Percentiles rank a stretch among this genome's conserved stretches.
phyloP scores from a whole-genome alignment of 2,797 vertebrate species.

The Pterois miles region DNA sequence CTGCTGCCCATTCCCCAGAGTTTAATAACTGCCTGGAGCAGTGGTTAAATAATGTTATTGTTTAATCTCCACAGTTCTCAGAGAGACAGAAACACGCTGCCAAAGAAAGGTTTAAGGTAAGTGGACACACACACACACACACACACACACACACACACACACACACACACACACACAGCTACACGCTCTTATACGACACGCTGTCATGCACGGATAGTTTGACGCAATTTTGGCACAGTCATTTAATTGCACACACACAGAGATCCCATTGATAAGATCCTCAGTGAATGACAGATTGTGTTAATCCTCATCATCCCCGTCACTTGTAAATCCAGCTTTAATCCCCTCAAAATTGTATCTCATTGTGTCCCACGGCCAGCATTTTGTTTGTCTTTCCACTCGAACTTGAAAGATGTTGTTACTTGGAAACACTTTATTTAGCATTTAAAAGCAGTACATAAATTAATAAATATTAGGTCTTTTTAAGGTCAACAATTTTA shows the following conservation, averaged over 20 bases:
- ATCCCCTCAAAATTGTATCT: conserved; percentile 9
- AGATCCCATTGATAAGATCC: conserved; percentile 21
- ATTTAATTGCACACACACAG: conserved; percentile 6
- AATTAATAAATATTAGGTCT: not conserved
- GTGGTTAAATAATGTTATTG: conserved; percentile 62
- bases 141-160: conserved; percentile 1
- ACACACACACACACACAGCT: conserved; percentile 4
- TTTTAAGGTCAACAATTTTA: not conserved
- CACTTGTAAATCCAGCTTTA: conserved; percentile 2
- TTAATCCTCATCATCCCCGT: conserved; percentile 32
- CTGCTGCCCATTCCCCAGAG: conserved; percentile 43
- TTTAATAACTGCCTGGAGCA: conserved; percentile 62
- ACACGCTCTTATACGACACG: not conserved
- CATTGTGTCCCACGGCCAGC: not conserved
- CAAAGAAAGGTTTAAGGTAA: conserved; percentile 97
- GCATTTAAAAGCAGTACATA: not conserved
- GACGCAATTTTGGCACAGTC: not conserved
- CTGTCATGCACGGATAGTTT: not conserved
- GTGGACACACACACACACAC: conserved; percentile 14
- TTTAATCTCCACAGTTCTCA: conserved; percentile 84
- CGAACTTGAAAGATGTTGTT: not conserved
- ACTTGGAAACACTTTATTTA: not conserved
- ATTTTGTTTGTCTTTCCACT: not conserved
- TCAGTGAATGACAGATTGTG: conserved; percentile 20
- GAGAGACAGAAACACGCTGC: conserved; percentile 93